A percentile compares a stretch with the other conserved stretches of the same genome.
These are phyloP conservation scores for Portunus trituberculatus DNA, from an alignment of 1,140 invertebrate genomes.

Conservation along the genomic window DNA sequence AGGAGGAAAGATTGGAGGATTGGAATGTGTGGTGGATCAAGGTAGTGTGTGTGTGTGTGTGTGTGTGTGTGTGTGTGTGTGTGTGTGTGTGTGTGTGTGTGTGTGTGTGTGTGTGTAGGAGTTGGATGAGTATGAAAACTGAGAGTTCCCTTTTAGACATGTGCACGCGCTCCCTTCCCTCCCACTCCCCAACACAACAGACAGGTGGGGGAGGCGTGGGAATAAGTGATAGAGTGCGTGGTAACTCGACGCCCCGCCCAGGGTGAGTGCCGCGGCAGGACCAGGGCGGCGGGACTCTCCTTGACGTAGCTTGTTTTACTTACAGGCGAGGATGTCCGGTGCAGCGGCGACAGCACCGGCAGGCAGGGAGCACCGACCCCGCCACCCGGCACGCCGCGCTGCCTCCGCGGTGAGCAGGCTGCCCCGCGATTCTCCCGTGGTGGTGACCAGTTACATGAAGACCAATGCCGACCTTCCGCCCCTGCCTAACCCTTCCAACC, in stretches of 20 bases:
- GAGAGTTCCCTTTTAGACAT: not conserved
- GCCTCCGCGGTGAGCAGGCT: conserved; percentile 52
- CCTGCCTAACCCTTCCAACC: conserved; percentile 18
- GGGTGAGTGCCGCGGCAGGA: not conserved
- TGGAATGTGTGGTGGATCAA: not conserved
- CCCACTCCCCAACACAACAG: not conserved
- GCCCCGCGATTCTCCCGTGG: conserved; percentile 28
- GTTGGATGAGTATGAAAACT: not conserved
- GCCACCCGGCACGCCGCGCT: conserved; percentile 15
- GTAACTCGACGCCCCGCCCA: not conserved
- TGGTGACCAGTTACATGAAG: conserved; percentile 45
- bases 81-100: not conserved
- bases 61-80: not conserved
- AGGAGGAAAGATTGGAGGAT: not conserved
- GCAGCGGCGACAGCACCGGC: not conserved
- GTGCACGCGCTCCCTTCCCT: not conserved
- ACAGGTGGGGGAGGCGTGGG: not conserved
- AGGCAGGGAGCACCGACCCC: not conserved
- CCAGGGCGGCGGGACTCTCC: not conserved
- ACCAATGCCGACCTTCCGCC: conserved; percentile 18
- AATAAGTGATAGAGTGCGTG: not conserved
- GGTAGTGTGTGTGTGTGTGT: not conserved
- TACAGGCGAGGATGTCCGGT: conserved; percentile 51
- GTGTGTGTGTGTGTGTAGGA: not conserved
- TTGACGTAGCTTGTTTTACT: not conserved